phyloP scores from a whole-genome alignment of 2,888 invertebrate genomes.

The Philereme vetulata region DNA sequence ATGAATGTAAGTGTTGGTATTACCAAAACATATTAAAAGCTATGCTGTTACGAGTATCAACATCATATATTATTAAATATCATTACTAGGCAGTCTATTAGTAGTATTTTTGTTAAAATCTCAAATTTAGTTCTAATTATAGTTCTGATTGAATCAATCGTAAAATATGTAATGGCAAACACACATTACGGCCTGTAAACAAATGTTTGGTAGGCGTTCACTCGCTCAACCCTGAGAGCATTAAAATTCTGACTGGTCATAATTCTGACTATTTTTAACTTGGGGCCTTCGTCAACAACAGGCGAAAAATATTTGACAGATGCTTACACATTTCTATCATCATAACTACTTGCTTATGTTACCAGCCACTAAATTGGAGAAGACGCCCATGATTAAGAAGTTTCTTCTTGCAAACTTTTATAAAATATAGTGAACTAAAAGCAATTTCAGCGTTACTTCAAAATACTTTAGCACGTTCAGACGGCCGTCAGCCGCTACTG shows the following conservation, averaged over 20 bases:
- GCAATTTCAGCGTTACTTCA: too few relatives aligned
- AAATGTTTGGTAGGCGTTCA: constrained; percentile 28
- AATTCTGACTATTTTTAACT: constrained; percentile 7
- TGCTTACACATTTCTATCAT: neutral
- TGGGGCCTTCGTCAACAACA: neutral
- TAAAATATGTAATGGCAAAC: constrained; percentile 28
- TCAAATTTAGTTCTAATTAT: neutral
- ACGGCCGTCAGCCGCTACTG: too few relatives aligned
- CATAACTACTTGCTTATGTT: neutral
- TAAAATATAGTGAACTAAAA: too few relatives aligned
- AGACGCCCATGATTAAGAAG: neutral
- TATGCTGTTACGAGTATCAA: too few relatives aligned
- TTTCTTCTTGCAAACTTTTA: too few relatives aligned
- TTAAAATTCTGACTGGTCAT: constrained; percentile 6
- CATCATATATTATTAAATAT: too few relatives aligned
- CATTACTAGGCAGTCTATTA: too few relatives aligned
- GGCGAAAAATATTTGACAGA: neutral
- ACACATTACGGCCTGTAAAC: constrained; percentile 27
- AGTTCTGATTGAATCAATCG: constrained; percentile 18
- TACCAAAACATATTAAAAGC: neutral
- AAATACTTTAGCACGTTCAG: too few relatives aligned
- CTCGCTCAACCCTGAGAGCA: constrained; percentile 4
- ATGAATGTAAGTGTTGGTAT: neutral
- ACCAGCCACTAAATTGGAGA: neutral
- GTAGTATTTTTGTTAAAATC: too few relatives aligned